Evolutionary conservation across 1,140 invertebrate genomes (phyloP), one percentile per base, ranked within the genome.

Genomic region (Coenobita brevimanus): DNA sequence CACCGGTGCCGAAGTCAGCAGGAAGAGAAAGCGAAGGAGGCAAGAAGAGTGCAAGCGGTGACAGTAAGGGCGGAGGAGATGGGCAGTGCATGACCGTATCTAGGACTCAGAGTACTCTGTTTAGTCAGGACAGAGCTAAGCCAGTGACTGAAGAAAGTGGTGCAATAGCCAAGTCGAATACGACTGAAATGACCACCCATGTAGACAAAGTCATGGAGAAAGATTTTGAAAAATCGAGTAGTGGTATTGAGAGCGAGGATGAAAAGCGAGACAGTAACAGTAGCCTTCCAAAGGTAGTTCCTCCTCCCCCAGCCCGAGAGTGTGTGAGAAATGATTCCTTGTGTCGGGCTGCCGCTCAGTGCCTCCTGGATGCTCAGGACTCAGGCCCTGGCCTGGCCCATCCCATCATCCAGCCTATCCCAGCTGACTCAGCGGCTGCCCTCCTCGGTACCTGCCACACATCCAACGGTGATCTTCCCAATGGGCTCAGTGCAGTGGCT

Each of bases 111-210:
- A 95, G 95, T 90, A 94, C 95, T 1, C 92, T 96, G 27, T 92
- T 96, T 8, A 95, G 94, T 90, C 95, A 96, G 92, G 96, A 96
- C 80, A 96, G 96, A 92, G 93, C 95, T 3, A 95, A 94, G 76
- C 36, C 88, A 89, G 86, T 60, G 57, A 41, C 78, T 21, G 75
- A 67, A 33, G 76, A 24, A 41, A 41, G 10, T 24, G 36, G 27
- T 30, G 33, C 50, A 6, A 21, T 15, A 3, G 41, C 79, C 36
- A 67, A 67, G 2, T 64, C 79, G 15, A 57, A 89, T 8, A 71
- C 27, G n/a, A 50, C 76, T 10, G 46, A 64, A 4, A 82, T 43
- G 43, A 76, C 69, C 17, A 6, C 57, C 8, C 64, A 64, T 8
- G 38, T 33, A 2, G 84, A 80, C 67, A 92, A 92, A 21, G 94